Conservation (phyloP, 1,140 invertebrate genomes). For the Formica exsecta region DNA sequence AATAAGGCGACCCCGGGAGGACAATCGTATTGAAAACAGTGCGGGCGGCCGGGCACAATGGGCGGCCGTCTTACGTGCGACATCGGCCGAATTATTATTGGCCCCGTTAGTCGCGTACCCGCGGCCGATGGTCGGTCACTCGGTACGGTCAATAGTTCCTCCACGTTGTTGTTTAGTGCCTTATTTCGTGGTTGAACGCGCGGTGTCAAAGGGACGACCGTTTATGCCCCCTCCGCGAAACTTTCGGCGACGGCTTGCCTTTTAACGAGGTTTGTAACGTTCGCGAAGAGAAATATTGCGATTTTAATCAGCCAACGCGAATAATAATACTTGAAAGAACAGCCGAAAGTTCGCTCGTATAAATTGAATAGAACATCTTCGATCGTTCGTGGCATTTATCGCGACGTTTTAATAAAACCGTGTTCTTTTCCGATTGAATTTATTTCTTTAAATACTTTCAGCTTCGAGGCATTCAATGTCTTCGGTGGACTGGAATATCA, state of each 20-base stretch:
- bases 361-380: background rate
- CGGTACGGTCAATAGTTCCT: constrained; percentile 62
- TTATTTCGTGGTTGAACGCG: constrained; percentile 74
- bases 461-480: background rate
- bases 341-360: background rate
- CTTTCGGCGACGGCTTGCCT: constrained; percentile 48
- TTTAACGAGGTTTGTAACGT: constrained; percentile 61
- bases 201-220: constrained; percentile 49
- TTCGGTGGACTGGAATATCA: background rate
- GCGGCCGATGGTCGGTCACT: constrained; percentile 4
- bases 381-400: constrained; percentile 5
- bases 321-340: constrained; percentile 50
- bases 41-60: constrained; percentile 77
- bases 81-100: constrained; percentile 78
- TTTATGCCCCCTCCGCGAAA: constrained; percentile 56
- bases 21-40: constrained; percentile 85
- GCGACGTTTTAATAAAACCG: background rate
- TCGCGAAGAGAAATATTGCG: constrained; percentile 35
- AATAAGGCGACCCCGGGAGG: constrained; percentile 79
- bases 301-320: constrained; percentile 49
- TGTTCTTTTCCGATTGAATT: background rate
- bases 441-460: background rate
- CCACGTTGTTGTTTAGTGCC: constrained; percentile 65
- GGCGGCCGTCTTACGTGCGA: constrained; percentile 78
- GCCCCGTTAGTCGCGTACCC: constrained; percentile 52